Evolutionary conservation across 2,797 vertebrate species (phyloP), one percentile per base, ranked within the genome.

Genomic region (Parambassis ranga): DNA sequence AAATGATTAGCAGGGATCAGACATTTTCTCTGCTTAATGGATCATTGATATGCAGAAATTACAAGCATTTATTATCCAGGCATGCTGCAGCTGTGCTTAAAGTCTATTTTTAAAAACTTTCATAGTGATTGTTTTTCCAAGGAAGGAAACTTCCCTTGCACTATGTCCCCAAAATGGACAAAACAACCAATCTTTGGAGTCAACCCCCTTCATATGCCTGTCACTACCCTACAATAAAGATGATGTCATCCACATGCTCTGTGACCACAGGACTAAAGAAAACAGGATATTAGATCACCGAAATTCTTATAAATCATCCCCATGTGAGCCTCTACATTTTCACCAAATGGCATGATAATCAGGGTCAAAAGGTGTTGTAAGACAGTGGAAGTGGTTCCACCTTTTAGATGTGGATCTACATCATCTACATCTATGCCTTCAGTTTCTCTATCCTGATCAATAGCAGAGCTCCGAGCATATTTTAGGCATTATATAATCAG

Each of bases 21-120:
- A 76, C 59, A 50, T 64, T 76, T 71, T 52, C 32, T 52, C 32
- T 36, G 13, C 33, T 63, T n/a, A 36, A 7, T 43, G 36, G 18
- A 46, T 56, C 38, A 43, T 20, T 52, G 27, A 63, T 35, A 50
- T 53, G 31, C 46, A 47, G 58, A 55, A 48, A 43, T 67, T 60
- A 49, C 28, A n/a, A n/a, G n/a, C n/a, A n/a, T n/a, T n/a, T n/a
- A n/a, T n/a, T n/a, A n/a, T n/a, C n/a, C n/a, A n/a, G 52, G 37
- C 26, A 37, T 10, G 9, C 53, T 66, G 60, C 63, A 75, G 58
- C 37, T 67, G 15, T 63, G 73, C 71, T 71, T 64, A 65, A 65
- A 57, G 63, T 64, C 28, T 48, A 20, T 65, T 16, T 59, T 78
- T 73, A 53, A 68, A 51, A n/a, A n/a, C n/a, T n/a, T n/a, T n/a